These are phyloP conservation scores for Tamias sibiricus DNA, from an alignment of 2,113 vertebrate genomes.

Conservation along the genomic window DNA sequence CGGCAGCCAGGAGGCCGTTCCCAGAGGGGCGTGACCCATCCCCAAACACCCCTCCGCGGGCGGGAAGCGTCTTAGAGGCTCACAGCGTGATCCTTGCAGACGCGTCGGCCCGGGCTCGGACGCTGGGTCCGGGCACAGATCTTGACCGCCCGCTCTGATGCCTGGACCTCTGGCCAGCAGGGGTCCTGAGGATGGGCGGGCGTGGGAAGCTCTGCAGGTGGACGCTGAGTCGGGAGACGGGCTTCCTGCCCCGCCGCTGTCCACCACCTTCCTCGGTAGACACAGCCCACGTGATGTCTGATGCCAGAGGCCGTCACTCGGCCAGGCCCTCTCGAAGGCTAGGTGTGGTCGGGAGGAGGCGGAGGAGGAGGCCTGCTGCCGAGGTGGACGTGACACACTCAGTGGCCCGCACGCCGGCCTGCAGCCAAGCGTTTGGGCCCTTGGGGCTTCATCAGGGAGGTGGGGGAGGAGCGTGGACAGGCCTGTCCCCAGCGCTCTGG, in stretches of 20 bases:
- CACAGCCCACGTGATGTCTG: not conserved
- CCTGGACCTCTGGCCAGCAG: not conserved
- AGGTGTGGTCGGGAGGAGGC: not conserved
- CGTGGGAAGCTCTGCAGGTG: too few relatives aligned
- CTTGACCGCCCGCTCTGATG: not conserved
- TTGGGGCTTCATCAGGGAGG: not conserved
- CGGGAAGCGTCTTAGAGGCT: conserved; percentile 7
- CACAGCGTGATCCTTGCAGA: not conserved
- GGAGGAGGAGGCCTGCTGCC: too few relatives aligned
- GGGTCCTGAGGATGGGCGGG: not conserved
- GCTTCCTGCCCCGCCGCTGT: not conserved
- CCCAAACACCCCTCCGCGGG: conserved; percentile 45
- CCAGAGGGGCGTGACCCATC: conserved; percentile 21
- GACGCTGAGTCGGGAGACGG: not conserved
- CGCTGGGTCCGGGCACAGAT: not conserved
- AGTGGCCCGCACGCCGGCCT: not conserved
- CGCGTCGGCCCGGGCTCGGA: not conserved
- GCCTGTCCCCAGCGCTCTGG: not conserved
- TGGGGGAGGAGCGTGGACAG: not conserved
- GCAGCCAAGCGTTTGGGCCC: not conserved
- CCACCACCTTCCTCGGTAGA: not conserved
- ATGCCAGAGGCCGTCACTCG: not conserved
- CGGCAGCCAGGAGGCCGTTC: conserved; percentile 28
- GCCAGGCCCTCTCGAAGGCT: not conserved
- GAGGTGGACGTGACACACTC: fast-evolving